Evolutionary conservation across 2,113 vertebrate species (phyloP).

Genomic region (Antechinus stuartii): DNA sequence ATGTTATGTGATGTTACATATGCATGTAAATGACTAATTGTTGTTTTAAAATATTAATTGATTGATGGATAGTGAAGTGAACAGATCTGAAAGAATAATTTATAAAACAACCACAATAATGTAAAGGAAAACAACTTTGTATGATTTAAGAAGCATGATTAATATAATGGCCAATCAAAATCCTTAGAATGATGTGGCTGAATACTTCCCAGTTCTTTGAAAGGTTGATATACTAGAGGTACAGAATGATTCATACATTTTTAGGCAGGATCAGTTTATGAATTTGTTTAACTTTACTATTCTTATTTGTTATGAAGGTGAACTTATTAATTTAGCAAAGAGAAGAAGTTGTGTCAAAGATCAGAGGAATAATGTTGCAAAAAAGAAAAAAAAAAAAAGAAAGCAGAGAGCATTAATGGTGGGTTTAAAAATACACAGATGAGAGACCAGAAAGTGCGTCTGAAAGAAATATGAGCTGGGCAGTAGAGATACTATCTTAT

Average conservation of each 20-base stretch:
- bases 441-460: too few species aligned
- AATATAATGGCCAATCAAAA: background rate
- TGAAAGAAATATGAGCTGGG: too few species aligned
- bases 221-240: background rate
- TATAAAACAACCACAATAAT: background rate
- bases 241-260: background rate
- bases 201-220: too few species aligned
- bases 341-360: background rate
- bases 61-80: background rate
- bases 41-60: background rate
- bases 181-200: too few species aligned
- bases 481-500: too few species aligned
- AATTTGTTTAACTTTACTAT: too few species aligned
- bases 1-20: background rate
- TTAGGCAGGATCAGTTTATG: background rate
- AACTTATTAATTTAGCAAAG: too few species aligned
- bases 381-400: background rate
- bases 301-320: too few species aligned
- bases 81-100: background rate
- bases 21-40: background rate
- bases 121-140: background rate
- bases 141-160: background rate
- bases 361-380: background rate
- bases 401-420: too few species aligned
- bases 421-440: too few species aligned